A percentile compares a stretch with the other conserved stretches of the same genome.
phyloP scores from a whole-genome alignment of 2,888 invertebrate genomes.

The Protodeltote pygarga region DNA sequence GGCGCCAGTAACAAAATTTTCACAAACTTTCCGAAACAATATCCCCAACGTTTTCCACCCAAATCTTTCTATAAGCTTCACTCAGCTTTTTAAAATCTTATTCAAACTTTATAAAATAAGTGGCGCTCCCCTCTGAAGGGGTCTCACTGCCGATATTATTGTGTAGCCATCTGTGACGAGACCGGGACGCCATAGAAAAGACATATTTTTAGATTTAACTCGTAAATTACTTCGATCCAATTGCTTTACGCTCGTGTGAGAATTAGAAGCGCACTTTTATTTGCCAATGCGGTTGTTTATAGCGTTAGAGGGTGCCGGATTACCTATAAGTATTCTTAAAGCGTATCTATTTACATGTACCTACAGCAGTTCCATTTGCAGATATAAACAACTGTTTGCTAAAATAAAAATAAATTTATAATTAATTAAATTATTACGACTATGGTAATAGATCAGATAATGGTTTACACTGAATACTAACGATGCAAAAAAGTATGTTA shows the following conservation, averaged over 20 bases:
- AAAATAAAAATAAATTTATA: slow-evolving; percentile 14
- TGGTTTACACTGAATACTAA: slow-evolving; percentile 30
- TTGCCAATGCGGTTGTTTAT: slow-evolving; percentile 77
- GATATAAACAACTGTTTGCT: slow-evolving; percentile 30
- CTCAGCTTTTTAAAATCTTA: slow-evolving; percentile 84
- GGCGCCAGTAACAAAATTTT: slow-evolving; percentile 51
- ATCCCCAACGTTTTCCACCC: slow-evolving; percentile 60
- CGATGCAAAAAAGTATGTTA: slow-evolving; percentile 30
- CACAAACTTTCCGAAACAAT: slow-evolving; percentile 61
- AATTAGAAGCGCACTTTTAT: slow-evolving; percentile 79
- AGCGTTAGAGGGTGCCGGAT: slow-evolving; percentile 43
- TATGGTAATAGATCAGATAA: slow-evolving; percentile 18
- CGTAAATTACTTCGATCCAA: slow-evolving; percentile 84
- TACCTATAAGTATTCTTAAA: slow-evolving; percentile 31
- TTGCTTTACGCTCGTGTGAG: slow-evolving; percentile 85
- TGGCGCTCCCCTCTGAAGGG: slow-evolving; percentile 76
- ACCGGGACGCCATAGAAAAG: slow-evolving; percentile 78
- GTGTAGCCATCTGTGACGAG: slow-evolving; percentile 85
- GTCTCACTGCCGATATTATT: slow-evolving; percentile 76
- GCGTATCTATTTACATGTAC: slow-evolving; percentile 39
- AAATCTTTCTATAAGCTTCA: slow-evolving; percentile 69
- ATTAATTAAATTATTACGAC: slow-evolving; percentile 5
- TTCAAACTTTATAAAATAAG: slow-evolving; percentile 86
- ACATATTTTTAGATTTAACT: slow-evolving; percentile 86
- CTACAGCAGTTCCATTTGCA: slow-evolving; percentile 32